phyloP scores from a whole-genome alignment of 2,113 vertebrate species.

The Tringa solitaria region DNA sequence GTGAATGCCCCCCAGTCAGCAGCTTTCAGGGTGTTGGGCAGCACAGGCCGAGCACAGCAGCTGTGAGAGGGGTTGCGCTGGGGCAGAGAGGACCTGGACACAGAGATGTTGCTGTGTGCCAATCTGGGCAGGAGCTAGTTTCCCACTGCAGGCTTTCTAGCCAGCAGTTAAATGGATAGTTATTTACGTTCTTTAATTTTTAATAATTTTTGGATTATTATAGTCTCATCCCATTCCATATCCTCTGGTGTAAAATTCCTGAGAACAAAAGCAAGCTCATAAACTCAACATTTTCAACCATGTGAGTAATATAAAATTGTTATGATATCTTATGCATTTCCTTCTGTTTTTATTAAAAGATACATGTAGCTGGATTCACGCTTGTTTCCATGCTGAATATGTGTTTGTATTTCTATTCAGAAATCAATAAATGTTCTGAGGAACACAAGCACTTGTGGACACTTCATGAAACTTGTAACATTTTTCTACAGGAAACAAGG shows the following conservation, averaged over 20 bases:
- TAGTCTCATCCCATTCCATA: neutral
- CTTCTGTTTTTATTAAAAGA: neutral
- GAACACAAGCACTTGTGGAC: neutral
- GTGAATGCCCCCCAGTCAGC: neutral
- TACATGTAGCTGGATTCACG: neutral
- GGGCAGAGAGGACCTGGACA: neutral
- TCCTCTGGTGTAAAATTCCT: neutral
- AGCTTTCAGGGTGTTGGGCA: neutral
- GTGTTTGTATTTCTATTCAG: neutral
- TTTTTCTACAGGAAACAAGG: neutral
- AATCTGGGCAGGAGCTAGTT: neutral
- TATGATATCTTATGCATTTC: neutral
- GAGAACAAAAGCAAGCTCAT: neutral
- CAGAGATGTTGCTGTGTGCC: neutral
- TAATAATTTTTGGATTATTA: neutral
- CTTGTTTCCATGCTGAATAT: neutral
- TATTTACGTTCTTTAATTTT: neutral
- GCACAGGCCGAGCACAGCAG: too few species aligned
- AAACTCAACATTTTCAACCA: neutral
- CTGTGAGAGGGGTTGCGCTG: too few species aligned
- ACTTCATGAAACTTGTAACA: accelerated
- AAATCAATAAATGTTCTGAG: neutral
- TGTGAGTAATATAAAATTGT: neutral
- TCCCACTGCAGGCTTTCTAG: neutral
- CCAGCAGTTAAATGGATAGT: neutral